Base-by-base conservation (phyloP, 2,797 vertebrate genomes). In the Lateolabrax maculatus region DNA sequence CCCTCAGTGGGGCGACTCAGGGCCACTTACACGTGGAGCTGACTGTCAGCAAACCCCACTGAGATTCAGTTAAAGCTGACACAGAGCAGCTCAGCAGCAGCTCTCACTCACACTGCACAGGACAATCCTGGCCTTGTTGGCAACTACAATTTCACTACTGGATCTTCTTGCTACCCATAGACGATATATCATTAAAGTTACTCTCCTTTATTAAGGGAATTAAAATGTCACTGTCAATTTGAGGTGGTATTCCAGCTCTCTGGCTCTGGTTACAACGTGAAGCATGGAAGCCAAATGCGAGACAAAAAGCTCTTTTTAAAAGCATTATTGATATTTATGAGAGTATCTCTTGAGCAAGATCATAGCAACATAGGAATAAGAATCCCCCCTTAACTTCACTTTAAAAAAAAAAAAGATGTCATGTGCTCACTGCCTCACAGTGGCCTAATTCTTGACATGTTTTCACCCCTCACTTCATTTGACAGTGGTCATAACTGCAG, bases 381-480 rank as follows among this genome's bases (percentile, higher is more conserved):
- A 85, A 85, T 65, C 62, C 39, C 70, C 23, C 43, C 12, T 5
- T 46, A 79, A 76, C 71, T 34, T 72, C 64, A 13, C 27, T 1
- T 9, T 57, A 39, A 71, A 77, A 8, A 34, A 39, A 0, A 56
- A 15, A 16, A 49, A 21, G 71, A 75, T 68, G 34, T 84, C 52
- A 79, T 77, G 31, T 71, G 66, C 64, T 81, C 43, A 7, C 51
- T 80, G 72, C 65, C 71, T 79, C 77, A 81, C 85, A 72, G 71
- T 56, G 73, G 67, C 52, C 53, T 84, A 66, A 85, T 81, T 81
- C 76, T 81, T 84, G 73, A 80, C 85, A 85, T 86, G 85, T 90
- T 90, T 90, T 88, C 88, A 89, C 70, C 79, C 83, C 76, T 89
- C 78, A 87, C 80, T 87, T 89, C 46, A 80, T 83, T 85, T 83